Evolutionary conservation across 1,140 invertebrate species (phyloP), one percentile per base, ranked within the genome.

Genomic region (Cydia strobilella): DNA sequence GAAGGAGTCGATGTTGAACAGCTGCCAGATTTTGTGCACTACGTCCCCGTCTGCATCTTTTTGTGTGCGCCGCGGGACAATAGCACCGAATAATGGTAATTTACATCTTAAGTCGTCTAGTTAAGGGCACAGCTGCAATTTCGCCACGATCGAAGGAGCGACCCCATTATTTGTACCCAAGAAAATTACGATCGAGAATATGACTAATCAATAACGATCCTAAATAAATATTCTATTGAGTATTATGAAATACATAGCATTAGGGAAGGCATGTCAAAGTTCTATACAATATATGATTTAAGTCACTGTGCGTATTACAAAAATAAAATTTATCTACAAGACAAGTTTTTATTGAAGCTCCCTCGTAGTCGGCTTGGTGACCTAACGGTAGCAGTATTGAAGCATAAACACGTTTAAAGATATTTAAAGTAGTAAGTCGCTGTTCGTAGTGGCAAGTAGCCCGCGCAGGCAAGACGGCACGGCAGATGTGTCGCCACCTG

Each of bases 31-130:
- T 90, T 90, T 90, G 86, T 92, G 89, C 89, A 89, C 82, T 83
- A 74, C 84, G 88, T 87, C 87, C 88, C 90, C 87, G 87, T 88
- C 88, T 88, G 85, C 88, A 90, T 90, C 86, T 89, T 91, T 90
- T 86, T 90, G 82, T 79, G 82, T 77, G 74, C 81, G 81, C 81
- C 62, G 71, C 74, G 76, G 82, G 76, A 92, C 89, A 91, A 92
- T 90, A 76, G 78, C 74, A n/a, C 66, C 74, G 83, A 88, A 91
- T 92, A 92, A 91, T 91, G 89, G 89, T 90, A 91, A 92, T 92
- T 92, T 90, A 90, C 87, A 92, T 92, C 90, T 92, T 90, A 89
- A 87, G 90, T 89, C 89, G 84, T 85, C 84, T 83, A 87, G 84
- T 77, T 84, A 85, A 88, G 84, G 85, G 82, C 85, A 85, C 90